phyloP scores from a whole-genome alignment of 2,888 invertebrate genomes.

The Chymomyza fuscimana region DNA sequence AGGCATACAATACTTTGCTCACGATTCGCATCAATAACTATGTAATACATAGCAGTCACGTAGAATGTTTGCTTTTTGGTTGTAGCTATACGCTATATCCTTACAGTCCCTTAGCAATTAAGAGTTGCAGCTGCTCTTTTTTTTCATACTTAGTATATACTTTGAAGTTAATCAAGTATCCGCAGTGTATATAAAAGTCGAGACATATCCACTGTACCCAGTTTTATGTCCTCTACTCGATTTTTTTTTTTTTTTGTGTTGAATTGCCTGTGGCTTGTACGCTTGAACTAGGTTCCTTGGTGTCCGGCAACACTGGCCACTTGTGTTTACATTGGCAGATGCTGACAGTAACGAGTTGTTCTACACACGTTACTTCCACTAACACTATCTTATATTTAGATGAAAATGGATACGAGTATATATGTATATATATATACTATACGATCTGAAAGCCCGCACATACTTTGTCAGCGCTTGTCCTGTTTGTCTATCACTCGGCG shows the following conservation, averaged over 20 bases:
- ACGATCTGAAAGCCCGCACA: conserved; percentile 28
- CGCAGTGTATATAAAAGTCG: background rate
- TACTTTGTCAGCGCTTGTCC: conserved; percentile 68
- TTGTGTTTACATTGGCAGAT: conserved; percentile 73
- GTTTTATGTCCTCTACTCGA: conserved; percentile 15
- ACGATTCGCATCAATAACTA: background rate
- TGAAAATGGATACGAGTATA: background rate
- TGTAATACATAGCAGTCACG: background rate
- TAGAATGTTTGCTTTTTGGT: background rate
- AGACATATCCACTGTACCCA: background rate
- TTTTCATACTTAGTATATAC: background rate
- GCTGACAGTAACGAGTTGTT: conserved; percentile 73
- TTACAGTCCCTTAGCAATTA: background rate
- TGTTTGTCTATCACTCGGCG: conserved; percentile 64
- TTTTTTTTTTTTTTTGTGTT: conserved; percentile 22
- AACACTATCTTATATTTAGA: conserved; percentile 6
- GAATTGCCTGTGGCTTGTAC: conserved; percentile 46
- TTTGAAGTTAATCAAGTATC: background rate
- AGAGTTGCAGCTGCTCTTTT: background rate
- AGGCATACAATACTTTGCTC: background rate
- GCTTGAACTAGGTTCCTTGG: background rate
- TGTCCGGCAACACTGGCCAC: conserved; percentile 47
- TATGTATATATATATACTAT: background rate
- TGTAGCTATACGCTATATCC: too few species aligned
- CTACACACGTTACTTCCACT: conserved; percentile 54